phyloP scores from a whole-genome alignment of 64 coral and sea anemone genomes.

The Dendronephthya gigantea region DNA sequence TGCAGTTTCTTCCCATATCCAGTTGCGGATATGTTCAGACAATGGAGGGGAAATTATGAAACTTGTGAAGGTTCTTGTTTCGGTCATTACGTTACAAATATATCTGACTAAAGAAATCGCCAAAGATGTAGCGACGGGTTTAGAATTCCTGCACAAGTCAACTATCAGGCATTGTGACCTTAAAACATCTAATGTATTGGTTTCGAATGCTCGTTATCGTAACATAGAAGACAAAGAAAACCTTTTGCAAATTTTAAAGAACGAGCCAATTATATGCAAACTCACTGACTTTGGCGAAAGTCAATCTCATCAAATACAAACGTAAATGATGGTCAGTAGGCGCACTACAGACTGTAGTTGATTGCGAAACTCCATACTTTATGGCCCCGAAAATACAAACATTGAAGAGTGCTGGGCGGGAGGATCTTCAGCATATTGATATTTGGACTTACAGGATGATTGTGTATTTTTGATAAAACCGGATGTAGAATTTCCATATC shows the following conservation, averaged over 20 bases:
- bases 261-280: background rate
- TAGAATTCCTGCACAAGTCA: background rate
- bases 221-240: background rate
- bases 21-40: background rate
- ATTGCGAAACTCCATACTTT: background rate
- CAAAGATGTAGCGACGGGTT: background rate
- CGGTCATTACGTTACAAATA: background rate
- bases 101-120: background rate
- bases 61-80: background rate
- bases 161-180: background rate
- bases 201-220: slow-evolving; percentile 5
- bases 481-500: background rate
- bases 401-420: background rate
- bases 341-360: background rate
- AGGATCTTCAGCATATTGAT: background rate
- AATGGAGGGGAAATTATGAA: background rate
- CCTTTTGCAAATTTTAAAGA: background rate
- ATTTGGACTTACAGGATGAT: background rate
- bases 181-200: background rate
- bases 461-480: background rate
- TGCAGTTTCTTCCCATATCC: slow-evolving; percentile 2
- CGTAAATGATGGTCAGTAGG: background rate
- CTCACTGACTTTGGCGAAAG: background rate
- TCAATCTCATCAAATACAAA: background rate
- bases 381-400: slow-evolving; percentile 10